Evolutionary conservation across 1,140 invertebrate genomes (phyloP), one percentile per base, ranked within the genome.

Genomic region (Adelges cooleyi): DNA sequence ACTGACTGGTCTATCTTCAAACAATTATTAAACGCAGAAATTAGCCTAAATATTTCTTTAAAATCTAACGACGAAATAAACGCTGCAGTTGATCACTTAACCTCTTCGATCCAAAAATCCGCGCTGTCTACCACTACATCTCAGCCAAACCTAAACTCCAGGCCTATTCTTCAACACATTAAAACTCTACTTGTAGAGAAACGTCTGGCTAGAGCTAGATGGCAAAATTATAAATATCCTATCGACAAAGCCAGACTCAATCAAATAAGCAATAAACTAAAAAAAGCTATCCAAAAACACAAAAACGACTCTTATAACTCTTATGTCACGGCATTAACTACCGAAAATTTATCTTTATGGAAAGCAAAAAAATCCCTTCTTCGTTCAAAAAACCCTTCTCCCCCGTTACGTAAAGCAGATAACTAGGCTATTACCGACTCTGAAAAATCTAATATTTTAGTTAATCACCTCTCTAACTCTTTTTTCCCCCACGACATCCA

Each of bases 21-120:
- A 38, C 6, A 49, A 8, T 23, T 51, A n/a, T 52, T 52, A 20
- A 52, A 52, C 33, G 27, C n/a, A 1, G 29, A 52, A 8, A 52
- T 52, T 33, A 36, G 33, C 29, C 29, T 52, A 8, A 52, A 52
- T 17, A 10, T 52, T 52, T 51, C 50, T 27, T n/a, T 52, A 52
- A 52, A 52, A 52, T 52, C 17, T 17, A 52, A 33, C 29, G 50
- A 52, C 13, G 50, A 52, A 52, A 52, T 52, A 8, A 52, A 52
- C 50, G 20, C n/a, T 27, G 4, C 50, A 18, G n/a, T 52, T 52
- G 33, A 52, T 10, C 27, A 52, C 50, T 17, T 52, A 5, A 52
- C 50, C 29, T 33, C 50, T n/a, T n/a, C 50, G n/a, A 36, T 52
- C 29, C 50, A 52, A 52, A 52, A 52, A 36, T 25, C 50, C 27